These are phyloP conservation scores for Perizoma flavofasciatum DNA, from an alignment of 2,888 invertebrate species.

Conservation along the genomic window DNA sequence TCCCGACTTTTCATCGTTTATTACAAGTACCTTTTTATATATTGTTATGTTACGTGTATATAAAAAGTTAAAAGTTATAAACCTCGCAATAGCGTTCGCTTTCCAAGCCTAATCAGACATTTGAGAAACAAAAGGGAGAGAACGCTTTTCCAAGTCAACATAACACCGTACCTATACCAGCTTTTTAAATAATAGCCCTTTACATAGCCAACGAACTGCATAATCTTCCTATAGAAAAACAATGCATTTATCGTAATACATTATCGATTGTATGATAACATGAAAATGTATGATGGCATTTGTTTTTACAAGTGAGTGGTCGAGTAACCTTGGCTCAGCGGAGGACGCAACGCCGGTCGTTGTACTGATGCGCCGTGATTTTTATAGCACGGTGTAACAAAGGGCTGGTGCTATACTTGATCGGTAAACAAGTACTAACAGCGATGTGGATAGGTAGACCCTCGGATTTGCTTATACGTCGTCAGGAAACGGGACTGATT, in stretches of 20 bases:
- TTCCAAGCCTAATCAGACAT: too few relatives aligned
- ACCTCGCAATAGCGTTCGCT: too few relatives aligned
- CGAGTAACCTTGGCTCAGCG: conserved; percentile 30
- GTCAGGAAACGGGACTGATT: too few relatives aligned
- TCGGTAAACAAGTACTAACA: not conserved
- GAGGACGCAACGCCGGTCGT: conserved; percentile 26
- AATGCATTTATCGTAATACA: conserved; percentile 4
- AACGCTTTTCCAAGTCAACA: too few relatives aligned
- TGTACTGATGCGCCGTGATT: conserved; percentile 17
- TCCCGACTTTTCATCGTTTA: too few relatives aligned
- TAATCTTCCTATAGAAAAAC: conserved; percentile 2
- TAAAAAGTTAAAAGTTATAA: too few relatives aligned
- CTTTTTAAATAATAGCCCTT: too few relatives aligned
- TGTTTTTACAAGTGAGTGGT: conserved; percentile 16
- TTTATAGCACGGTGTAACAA: conserved; percentile 12
- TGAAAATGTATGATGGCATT: conserved; percentile 3
- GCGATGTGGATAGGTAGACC: not conserved
- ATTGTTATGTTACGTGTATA: too few relatives aligned
- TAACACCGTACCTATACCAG: too few relatives aligned
- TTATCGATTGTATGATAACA: conserved; percentile 10
- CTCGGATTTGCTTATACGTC: too few relatives aligned
- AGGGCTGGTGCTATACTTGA: not conserved
- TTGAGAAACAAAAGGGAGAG: too few relatives aligned
- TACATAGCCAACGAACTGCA: conserved; percentile 1
- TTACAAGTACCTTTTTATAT: too few relatives aligned